phyloP scores from a whole-genome alignment of 2,888 invertebrate genomes.

The Drosophila monieri region DNA sequence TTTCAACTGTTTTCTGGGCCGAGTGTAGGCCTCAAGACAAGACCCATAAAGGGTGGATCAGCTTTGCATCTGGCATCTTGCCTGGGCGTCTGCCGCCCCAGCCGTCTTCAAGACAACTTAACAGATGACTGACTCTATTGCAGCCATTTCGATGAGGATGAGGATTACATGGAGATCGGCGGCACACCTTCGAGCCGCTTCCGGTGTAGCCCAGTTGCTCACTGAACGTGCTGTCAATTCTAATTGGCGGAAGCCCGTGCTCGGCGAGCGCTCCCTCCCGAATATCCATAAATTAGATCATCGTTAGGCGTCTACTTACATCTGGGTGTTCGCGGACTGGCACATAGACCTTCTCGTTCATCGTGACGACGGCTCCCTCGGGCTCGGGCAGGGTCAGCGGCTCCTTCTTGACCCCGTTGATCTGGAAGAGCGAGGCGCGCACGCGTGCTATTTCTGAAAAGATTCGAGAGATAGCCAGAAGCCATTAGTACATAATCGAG shows the following conservation, averaged over 20 bases:
- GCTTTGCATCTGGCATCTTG: slow-evolving; percentile 61
- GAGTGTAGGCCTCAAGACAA: not conserved
- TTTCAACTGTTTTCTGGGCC: too few relatives aligned
- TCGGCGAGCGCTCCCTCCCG: slow-evolving; percentile 59
- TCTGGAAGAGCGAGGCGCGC: slow-evolving; percentile 98
- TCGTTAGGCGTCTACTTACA: slow-evolving; percentile 87
- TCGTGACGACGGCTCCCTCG: slow-evolving; percentile 94
- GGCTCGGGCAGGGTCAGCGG: slow-evolving; percentile 95
- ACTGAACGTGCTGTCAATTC: slow-evolving; percentile 78
- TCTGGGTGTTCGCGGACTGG: slow-evolving; percentile 99
- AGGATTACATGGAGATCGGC: slow-evolving; percentile 40
- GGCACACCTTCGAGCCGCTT: slow-evolving; percentile 82
- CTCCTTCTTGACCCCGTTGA: slow-evolving; percentile 98
- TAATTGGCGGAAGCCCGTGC: slow-evolving; percentile 80
- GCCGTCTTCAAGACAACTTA: slow-evolving; percentile 60
- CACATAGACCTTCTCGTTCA: slow-evolving; percentile 99
- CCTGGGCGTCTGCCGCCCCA: slow-evolving; percentile 50
- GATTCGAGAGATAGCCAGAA: slow-evolving; percentile 61
- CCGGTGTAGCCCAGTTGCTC: slow-evolving; percentile 82
- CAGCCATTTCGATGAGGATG: slow-evolving; percentile 58
- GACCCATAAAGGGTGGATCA: slow-evolving; percentile 7
- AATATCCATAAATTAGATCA: slow-evolving; percentile 70
- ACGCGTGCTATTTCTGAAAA: slow-evolving; percentile 99
- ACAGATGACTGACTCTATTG: slow-evolving; percentile 62
- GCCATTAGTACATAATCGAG: slow-evolving; percentile 2